Percentiles rank a stretch among this genome's conserved stretches.
Evolutionary conservation across 2,888 invertebrate genomes (phyloP).

Genomic region (Linnaemya vulpina): DNA sequence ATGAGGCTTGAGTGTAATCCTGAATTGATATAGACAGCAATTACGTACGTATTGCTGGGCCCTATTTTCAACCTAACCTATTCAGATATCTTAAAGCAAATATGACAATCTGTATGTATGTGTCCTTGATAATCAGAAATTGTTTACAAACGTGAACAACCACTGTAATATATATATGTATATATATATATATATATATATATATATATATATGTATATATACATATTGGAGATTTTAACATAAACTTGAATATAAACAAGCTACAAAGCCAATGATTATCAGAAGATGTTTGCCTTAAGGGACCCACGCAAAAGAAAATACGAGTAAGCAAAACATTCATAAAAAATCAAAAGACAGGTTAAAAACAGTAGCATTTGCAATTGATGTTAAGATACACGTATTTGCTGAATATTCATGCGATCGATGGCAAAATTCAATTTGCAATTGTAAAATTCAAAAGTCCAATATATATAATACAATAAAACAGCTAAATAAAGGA

Average conservation of each 20-base stretch:
- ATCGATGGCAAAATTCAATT: slow-evolving; percentile 59
- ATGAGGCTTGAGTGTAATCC: too few species aligned
- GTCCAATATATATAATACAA: slow-evolving; percentile 36
- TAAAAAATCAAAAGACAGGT: slow-evolving; percentile 41
- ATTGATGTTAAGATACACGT: slow-evolving; percentile 49
- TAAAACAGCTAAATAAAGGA: slow-evolving; percentile 60
- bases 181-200: slow-evolving; percentile 36
- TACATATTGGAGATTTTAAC: slow-evolving; percentile 53
- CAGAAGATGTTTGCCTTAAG: slow-evolving; percentile 49
- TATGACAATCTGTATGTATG: slow-evolving; percentile 15
- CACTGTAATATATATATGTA: slow-evolving; percentile 34
- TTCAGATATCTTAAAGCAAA: not conserved
- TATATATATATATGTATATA: slow-evolving; percentile 37
- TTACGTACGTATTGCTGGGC: too few species aligned
- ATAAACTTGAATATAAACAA: slow-evolving; percentile 53
- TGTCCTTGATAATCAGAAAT: slow-evolving; percentile 6
- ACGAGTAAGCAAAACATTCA: not conserved
- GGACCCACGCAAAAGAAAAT: slow-evolving; percentile 50
- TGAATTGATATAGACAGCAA: too few species aligned
- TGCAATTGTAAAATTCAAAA: slow-evolving; percentile 60
- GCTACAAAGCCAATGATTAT: slow-evolving; percentile 56
- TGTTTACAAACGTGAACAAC: slow-evolving; percentile 32
- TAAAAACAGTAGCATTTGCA: slow-evolving; percentile 66
- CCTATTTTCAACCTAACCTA: too few species aligned
- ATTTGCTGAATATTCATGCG: slow-evolving; percentile 36